Conservation (phyloP, 2,888 invertebrate genomes). For the Meghimatium bilineatum region DNA sequence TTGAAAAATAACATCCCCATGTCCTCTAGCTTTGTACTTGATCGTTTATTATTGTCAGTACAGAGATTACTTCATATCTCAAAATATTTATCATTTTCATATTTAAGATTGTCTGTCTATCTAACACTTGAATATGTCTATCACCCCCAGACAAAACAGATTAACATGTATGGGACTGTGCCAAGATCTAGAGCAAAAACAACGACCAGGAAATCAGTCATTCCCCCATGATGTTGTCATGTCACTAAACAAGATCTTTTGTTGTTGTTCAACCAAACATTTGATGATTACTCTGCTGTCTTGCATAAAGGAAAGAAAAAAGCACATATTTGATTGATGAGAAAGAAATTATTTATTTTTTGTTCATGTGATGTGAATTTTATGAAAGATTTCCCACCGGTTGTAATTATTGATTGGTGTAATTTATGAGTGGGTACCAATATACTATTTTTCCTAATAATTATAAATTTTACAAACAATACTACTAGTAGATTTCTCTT, state of each 20-base stretch:
- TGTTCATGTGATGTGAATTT: too few species aligned
- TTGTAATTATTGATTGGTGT: too few species aligned
- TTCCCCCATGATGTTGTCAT: conserved; percentile 33
- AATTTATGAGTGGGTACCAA: too few species aligned
- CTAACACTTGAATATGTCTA: not conserved
- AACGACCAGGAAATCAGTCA: conserved; percentile 47
- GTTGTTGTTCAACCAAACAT: not conserved
- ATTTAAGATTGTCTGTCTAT: not conserved
- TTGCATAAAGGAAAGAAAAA: not conserved
- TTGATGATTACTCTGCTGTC: not conserved
- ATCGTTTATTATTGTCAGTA: too few species aligned
- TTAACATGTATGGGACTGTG: conserved; percentile 54
- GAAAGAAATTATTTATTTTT: not conserved
- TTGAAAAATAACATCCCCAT: too few species aligned
- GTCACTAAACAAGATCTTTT: not conserved
- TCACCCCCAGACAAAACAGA: conserved; percentile 50
- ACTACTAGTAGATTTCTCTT: too few species aligned
- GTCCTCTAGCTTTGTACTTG: too few species aligned
- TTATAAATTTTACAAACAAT: too few species aligned
- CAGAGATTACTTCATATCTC: too few species aligned
- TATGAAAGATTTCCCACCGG: too few species aligned
- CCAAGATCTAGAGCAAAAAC: conserved; percentile 46
- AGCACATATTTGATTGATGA: not conserved
- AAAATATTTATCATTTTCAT: not conserved
- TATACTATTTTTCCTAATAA: too few species aligned